Base-by-base conservation (phyloP, 2,888 invertebrate species). In the Synergus laeviventris region DNA sequence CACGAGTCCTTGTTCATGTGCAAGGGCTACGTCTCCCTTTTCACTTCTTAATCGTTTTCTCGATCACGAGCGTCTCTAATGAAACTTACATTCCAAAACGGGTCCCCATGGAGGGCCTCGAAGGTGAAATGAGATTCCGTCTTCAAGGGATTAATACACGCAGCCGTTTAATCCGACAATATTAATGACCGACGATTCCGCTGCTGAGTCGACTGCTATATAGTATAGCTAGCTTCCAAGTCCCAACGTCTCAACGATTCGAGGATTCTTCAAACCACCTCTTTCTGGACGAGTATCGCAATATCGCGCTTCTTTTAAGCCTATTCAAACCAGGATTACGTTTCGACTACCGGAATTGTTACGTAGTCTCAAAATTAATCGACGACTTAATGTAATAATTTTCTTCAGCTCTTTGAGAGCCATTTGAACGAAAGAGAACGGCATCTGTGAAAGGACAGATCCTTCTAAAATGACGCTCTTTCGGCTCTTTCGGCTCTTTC, bases 161-260 rank as follows among this genome's bases (percentile, higher is more conserved):
- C 83, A 83, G 85, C 84, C 84, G 85, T 87, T 88, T 90, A 90
- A 90, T 90, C 90, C 89, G 89, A 90, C 90, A 89, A 88, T 89
- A 90, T 90, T 90, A 90, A 90, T 90, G 90, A 89, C 86, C 87
- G 81, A 79, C 84, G 88, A 89, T 88, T 87, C 86, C 81, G 81
- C 79, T 80, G 75, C 83, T 83, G 79, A 80, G 39, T 66, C 82
- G 76, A 77, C 80, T 81, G n/a, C n/a, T n/a, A n/a, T n/a, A n/a
- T n/a, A n/a, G n/a, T n/a, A n/a, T n/a, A n/a, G n/a, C n/a, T n/a
- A 76, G 84, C 82, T 84, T 81, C 82, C 82, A 70, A 80, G 81
- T 18, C 11, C 56, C 42, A 11, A 42, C 11, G 42, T 42, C 42
- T 42, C 49, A 8, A 49, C 49, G 86, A 86, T 85, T 85, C 86